Conservation (phyloP, 2,888 invertebrate species). For the Sarcophaga carnaria region DNA sequence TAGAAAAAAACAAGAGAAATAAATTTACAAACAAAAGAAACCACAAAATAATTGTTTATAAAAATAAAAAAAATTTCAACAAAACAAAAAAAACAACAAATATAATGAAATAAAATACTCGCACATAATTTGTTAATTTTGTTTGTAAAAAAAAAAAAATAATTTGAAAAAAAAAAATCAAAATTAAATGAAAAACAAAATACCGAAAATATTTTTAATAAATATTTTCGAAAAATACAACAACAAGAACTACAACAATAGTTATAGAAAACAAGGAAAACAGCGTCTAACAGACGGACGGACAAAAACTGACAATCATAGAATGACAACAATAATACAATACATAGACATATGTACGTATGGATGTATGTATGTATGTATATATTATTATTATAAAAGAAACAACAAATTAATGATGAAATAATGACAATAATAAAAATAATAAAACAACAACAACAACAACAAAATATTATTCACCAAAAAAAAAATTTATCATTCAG, state of each 20-base stretch:
- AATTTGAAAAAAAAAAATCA: neutral
- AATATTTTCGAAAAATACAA: neutral
- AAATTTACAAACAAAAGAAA: neutral
- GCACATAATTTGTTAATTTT: constrained; percentile 44
- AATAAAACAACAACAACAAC: constrained; percentile 1
- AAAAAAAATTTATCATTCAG: neutral
- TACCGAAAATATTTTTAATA: constrained; percentile 28
- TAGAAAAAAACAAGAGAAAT: too few relatives aligned
- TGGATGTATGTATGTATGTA: neutral
- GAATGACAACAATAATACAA: too few relatives aligned
- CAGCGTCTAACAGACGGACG: neutral
- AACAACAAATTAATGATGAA: constrained; percentile 62
- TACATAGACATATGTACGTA: too few relatives aligned
- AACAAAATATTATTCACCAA: neutral
- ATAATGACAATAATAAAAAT: constrained; percentile 48
- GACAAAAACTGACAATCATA: neutral
- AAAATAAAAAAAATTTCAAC: neutral
- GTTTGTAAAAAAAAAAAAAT: neutral
- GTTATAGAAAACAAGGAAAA: neutral
- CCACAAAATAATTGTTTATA: constrained; percentile 8
- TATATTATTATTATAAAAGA: constrained; percentile 50
- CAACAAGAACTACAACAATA: neutral
- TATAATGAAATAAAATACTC: constrained; percentile 2
- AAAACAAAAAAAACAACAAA: neutral
- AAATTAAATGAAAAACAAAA: constrained; percentile 41